Base-by-base conservation (phyloP, 2,113 vertebrate genomes). In the Hippopotamus amphibius region DNA sequence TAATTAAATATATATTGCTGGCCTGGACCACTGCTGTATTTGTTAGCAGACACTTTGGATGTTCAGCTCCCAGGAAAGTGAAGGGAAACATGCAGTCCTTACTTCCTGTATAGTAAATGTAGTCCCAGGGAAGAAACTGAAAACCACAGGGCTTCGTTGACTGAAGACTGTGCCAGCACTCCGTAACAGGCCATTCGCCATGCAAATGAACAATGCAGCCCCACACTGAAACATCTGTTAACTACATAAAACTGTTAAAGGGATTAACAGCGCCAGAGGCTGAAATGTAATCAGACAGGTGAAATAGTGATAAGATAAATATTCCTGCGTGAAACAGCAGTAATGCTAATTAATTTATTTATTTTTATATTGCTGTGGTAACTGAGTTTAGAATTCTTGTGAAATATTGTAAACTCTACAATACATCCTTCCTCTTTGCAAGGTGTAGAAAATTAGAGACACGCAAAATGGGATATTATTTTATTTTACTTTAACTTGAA, bases 201-300 rank as follows among this genome's bases (percentile, higher is more conserved):
- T 59, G 96, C 82, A 81, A 65, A 93, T 88, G 97, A 98, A 72
- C 79, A 88, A 0, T 72, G 48, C 80, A 92, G n/a, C 61, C 89
- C 82, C 43, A 2, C 96, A 65, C 96, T 9, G n/a, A 83, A 80
- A 96, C 97, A 98, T 97, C 96, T 98, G 97, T 94, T 98, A 81
- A 77, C 96, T 48, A 61, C 96, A 21, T 65, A 50, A 89, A 93
- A 74, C 93, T 97, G 93, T 95, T 95, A 92, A 97, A 94, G 88
- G 96, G 95, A 98, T 98, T 97, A 98, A 79, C 94, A 37, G 81
- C 92, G 97, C 97, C 95, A 97, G 97, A 95, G 98, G 97, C 98
- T 98, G 98, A 96, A 97, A 87, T 97, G 97, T 96, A 92, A 98
- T 98, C 97, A 97, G 97, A 69, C 97, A 98, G 98, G 97, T 98